These are phyloP conservation scores for Mycetomoellerius zeteki DNA, from an alignment of 1,140 invertebrate genomes.

Conservation along the genomic window DNA sequence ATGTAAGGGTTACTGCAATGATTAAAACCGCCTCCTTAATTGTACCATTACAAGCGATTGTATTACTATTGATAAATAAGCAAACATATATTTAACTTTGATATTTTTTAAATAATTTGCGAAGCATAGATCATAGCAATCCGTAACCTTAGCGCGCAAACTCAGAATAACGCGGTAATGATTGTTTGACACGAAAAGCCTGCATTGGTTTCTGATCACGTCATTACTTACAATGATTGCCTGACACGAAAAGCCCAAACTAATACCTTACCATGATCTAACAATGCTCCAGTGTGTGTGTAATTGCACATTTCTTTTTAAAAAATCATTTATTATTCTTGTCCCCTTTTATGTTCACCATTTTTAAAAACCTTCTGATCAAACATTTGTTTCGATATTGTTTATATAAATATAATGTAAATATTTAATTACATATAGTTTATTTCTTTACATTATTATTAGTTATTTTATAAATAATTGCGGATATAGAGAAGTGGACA, in stretches of 20 bases:
- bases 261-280: constrained; percentile 36
- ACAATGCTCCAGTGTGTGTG: no score
- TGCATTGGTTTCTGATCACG: constrained; percentile 46
- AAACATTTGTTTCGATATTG: background rate
- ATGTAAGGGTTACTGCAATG: background rate
- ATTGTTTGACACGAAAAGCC: constrained; percentile 33
- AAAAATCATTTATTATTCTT: background rate
- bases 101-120: constrained; percentile 1
- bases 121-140: constrained; percentile 13
- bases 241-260: constrained; percentile 41
- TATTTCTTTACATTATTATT: background rate
- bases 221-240: constrained; percentile 43
- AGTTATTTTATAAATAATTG: background rate
- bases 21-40: background rate
- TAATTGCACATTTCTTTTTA: background rate
- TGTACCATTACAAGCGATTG: background rate
- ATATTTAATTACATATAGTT: background rate
- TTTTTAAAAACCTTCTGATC: background rate
- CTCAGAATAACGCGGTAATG: constrained; percentile 5
- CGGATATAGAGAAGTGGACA: background rate
- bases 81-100: background rate
- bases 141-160: background rate
- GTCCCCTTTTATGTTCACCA: background rate
- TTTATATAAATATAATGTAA: background rate
- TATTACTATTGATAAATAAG: background rate